A percentile compares a stretch with the other conserved stretches of the same genome.
These are phyloP conservation scores for Adela reaumurella DNA, from an alignment of 2,888 invertebrate genomes.

Conservation along the genomic window DNA sequence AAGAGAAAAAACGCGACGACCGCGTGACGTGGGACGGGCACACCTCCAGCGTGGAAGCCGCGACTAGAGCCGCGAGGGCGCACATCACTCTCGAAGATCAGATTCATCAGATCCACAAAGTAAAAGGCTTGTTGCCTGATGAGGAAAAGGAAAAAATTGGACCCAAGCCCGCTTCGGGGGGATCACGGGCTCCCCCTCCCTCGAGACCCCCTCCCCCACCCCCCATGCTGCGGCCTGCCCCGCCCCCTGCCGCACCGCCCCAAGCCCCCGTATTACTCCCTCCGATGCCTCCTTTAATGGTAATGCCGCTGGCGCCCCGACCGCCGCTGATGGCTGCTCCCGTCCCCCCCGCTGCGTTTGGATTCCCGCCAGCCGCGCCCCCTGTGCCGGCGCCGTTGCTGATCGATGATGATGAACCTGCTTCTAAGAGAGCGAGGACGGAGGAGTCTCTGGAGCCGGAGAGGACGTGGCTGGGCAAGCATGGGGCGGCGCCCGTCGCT, in stretches of 20 bases:
- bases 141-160: conserved; percentile 97
- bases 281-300: conserved; percentile 37
- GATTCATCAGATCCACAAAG: conserved; percentile 96
- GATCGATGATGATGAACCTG: conserved; percentile 75
- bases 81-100: conserved; percentile 96
- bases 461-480: conserved; percentile 39
- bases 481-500: conserved; percentile 21
- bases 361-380: conserved; percentile 15
- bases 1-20: conserved; percentile 82
- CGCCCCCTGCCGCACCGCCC: conserved; percentile 11
- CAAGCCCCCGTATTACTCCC: conserved; percentile 30
- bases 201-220: conserved; percentile 10
- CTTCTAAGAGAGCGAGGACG: conserved; percentile 81
- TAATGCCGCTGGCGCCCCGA: conserved; percentile 27
- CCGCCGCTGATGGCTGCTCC: conserved; percentile 23
- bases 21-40: conserved; percentile 98
- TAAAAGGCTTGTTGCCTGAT: conserved; percentile 89
- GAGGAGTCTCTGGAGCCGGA: conserved; percentile 94
- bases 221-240: conserved; percentile 14
- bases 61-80: conserved; percentile 88
- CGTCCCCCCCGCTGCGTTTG: conserved; percentile 10
- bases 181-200: conserved; percentile 20
- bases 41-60: conserved; percentile 94
- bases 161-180: conserved; percentile 67
- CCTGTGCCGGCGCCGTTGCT: conserved; percentile 11